phyloP scores from a whole-genome alignment of 1,140 invertebrate genomes.

The Chelonus insularis region DNA sequence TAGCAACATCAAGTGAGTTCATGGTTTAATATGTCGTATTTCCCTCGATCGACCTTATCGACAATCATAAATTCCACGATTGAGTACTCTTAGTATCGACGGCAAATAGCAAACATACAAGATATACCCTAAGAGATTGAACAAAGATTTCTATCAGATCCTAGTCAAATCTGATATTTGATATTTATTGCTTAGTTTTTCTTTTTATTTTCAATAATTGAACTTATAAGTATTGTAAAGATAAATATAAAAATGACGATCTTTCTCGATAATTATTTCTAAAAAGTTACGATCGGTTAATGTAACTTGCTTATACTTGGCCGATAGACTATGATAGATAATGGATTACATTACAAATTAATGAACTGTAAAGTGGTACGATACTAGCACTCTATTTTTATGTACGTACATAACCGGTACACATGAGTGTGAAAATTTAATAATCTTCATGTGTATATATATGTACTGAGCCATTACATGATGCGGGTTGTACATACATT shows the following conservation, averaged over 20 bases:
- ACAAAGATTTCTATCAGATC: neutral
- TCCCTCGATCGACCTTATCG: conserved; percentile 21
- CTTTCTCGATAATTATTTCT: neutral
- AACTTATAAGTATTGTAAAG: too few species aligned
- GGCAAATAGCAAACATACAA: neutral
- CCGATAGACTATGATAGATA: conserved; percentile 24
- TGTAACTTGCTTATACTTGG: conserved; percentile 20
- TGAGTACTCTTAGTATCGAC: conserved; percentile 5
- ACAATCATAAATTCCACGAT: conserved; percentile 20
- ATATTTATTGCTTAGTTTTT: too few species aligned
- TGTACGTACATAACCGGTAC: conserved; percentile 12
- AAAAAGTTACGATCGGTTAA: neutral
- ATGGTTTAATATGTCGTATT: conserved; percentile 5
- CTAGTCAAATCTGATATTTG: too few species aligned
- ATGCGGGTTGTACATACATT: neutral
- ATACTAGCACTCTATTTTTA: conserved; percentile 31
- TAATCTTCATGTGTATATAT: too few species aligned
- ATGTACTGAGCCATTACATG: neutral
- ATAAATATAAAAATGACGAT: too few species aligned
- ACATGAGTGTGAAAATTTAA: conserved; percentile 16
- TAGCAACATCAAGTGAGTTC: conserved; percentile 4
- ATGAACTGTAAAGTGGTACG: conserved; percentile 34
- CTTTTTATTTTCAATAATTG: too few species aligned
- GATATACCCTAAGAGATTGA: neutral
- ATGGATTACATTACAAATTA: conserved; percentile 36